Percentiles rank a stretch among this genome's conserved stretches.
These are phyloP conservation scores for Oceanites oceanicus DNA, from an alignment of 2,113 vertebrate species.

Conservation along the genomic window DNA sequence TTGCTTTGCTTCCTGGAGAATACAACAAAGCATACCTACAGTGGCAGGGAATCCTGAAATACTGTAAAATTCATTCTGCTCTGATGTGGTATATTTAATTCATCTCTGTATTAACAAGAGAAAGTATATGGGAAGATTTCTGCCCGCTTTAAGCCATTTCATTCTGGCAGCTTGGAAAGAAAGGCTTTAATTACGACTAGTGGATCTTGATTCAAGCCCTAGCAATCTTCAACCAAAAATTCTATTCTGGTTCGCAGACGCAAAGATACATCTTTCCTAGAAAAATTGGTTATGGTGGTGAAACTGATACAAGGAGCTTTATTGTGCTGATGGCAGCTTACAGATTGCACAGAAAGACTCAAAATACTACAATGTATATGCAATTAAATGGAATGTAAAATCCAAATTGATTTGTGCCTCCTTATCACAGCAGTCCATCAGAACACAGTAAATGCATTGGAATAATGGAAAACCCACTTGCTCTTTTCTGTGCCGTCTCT, in stretches of 20 bases:
- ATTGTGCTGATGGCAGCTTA: background rate
- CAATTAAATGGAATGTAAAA: conserved; percentile 56
- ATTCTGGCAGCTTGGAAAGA: background rate
- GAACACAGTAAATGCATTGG: conserved; percentile 4
- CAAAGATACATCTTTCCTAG: background rate
- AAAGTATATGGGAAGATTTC: background rate
- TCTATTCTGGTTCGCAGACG: background rate
- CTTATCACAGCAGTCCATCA: conserved; percentile 23
- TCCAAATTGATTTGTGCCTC: conserved; percentile 40
- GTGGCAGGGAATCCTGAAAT: background rate
- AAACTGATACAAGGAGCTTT: background rate
- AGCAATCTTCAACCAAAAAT: background rate
- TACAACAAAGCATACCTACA: background rate
- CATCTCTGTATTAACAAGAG: background rate
- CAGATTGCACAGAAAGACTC: background rate
- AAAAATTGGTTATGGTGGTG: background rate
- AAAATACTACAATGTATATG: background rate
- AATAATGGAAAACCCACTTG: conserved; percentile 42
- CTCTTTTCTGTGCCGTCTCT: conserved; percentile 5
- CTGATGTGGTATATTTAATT: background rate
- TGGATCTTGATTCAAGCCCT: background rate
- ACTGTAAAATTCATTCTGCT: background rate
- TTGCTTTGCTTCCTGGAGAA: background rate
- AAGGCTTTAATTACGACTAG: background rate
- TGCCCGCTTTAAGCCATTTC: background rate